These are phyloP conservation scores for Stomatorhinus walkeri DNA, from an alignment of 2,797 vertebrate species.

Conservation along the genomic window DNA sequence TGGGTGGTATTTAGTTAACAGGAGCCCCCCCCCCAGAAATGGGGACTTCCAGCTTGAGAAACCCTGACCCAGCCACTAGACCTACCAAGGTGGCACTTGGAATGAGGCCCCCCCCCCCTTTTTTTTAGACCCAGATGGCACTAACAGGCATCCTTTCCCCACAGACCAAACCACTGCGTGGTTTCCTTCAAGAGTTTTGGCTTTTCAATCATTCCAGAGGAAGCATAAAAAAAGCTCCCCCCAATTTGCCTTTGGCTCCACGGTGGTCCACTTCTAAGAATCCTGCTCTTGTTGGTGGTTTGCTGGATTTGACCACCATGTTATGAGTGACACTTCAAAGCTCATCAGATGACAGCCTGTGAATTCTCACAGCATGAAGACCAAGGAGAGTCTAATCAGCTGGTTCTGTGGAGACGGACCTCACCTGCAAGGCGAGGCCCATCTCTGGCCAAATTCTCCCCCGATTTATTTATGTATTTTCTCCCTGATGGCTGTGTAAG, in stretches of 20 bases:
- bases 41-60: neutral
- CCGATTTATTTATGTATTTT: neutral
- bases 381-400: neutral
- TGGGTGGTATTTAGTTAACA: neutral
- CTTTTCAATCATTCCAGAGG: neutral
- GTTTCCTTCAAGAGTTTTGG: constrained; percentile 6
- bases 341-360: neutral
- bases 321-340: neutral
- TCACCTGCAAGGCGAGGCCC: neutral
- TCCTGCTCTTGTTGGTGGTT: neutral
- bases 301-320: too few species aligned
- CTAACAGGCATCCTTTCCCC: neutral
- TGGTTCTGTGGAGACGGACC: neutral
- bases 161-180: neutral
- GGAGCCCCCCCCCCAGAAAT: neutral
- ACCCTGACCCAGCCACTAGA: neutral
- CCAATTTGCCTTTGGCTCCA: neutral
- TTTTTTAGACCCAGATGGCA: neutral
- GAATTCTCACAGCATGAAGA: neutral
- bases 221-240: neutral
- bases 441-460: neutral
- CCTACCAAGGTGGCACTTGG: neutral
- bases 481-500: neutral
- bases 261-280: neutral
- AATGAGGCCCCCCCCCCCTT: neutral